Base-by-base conservation (phyloP, 30 jellyfish, hydroid and myxozoan genomes). In the Pseudorhiza aurosa region DNA sequence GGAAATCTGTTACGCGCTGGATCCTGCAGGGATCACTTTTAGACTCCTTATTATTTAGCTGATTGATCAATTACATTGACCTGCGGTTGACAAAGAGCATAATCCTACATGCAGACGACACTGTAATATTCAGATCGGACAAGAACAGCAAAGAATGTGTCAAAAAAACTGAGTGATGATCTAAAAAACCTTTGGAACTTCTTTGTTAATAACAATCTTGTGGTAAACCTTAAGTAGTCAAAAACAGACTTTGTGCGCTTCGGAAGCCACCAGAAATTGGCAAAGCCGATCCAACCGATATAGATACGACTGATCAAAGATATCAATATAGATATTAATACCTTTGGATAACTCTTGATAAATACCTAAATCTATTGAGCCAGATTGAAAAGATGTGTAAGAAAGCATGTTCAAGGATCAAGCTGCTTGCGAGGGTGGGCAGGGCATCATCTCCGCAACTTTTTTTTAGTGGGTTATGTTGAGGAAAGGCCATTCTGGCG, bases 181-280 rank as follows among this genome's bases (percentile, higher is more conserved):
- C 24, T 65, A 4, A 18, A 65, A 27, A 5, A 65, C 7, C 28
- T 65, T 65, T 67, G 79, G 5, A 65, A 25, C 40, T 68, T 0
- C 33, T 65, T 29, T 32, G 67, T 27, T 65, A 67, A 65, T 4
- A 65, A 65, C 22, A 65, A 65, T 65, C 68, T 64, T 21, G 31
- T 64, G 68, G 78, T 64, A 64, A 64, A 64, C 67, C 67, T 26
- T 7, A 64, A 64, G 32, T 25, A 26, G 37, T 64, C 78, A 2
- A 64, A 64, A n/a, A 32, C 59, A 64, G 27, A 4, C 28, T 30
- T 64, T 64, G 78, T 64, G 78, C 59, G 28, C 68, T 26, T 64
- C 30, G 78, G 78, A 60, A 60, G 75, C 75, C 75, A 60, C 25
- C 75, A 26, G 75, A 60, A 60, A 60, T 60, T 32, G 18, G 75